Base-by-base conservation (phyloP, 2,888 invertebrate species). In the Heterodera filipjevi region DNA sequence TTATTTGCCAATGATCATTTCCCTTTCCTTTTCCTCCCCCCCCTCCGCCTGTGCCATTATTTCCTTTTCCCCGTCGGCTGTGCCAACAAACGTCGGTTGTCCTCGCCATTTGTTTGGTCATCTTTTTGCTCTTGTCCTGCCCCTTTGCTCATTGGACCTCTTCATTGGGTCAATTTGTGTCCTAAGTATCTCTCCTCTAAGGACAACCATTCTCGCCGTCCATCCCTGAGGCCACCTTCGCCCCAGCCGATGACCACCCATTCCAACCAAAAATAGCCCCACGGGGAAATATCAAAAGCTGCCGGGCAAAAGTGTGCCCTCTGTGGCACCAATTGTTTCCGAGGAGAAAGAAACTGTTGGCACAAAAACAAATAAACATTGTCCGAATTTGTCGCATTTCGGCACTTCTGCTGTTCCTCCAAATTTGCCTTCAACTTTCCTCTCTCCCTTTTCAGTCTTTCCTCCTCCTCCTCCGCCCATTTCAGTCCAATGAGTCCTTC, bases 281-380 rank as follows among this genome's bases (percentile, higher is more conserved):
- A n/a, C 3, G 59, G 59, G 59, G 59, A 59, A 59, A 59, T 59
- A n/a, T 59, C 59, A 27, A 59, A 27, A 59, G 59, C 59, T n/a
- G n/a, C n/a, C n/a, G 22, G n/a, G 59, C n/a, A n/a, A 49, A 12
- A 22, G 27, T 27, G 59, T n/a, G n/a, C 59, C n/a, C 46, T 19
- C 46, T 12, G 46, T 19, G 46, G 6, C 59, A 59, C 59, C 59
- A 59, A n/a, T n/a, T 27, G n/a, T 59, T 59, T n/a, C 27, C 27
- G 6, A 5, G 27, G 27, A 10, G 59, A 6, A 12, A 10, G 44
- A 53, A 53, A 53, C n/a, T 53, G 19, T 19, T 53, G 19, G 5
- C 53, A 53, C 16, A n/a, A 49, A 49, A 49, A 49, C 19, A 49
- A 59, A 59, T 59, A 59, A 59, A 59, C 59, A 59, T 16, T 59